Evolutionary conservation across 2,113 vertebrate genomes (phyloP), one percentile per base, ranked within the genome.

Genomic region (Phoenicopterus ruber): DNA sequence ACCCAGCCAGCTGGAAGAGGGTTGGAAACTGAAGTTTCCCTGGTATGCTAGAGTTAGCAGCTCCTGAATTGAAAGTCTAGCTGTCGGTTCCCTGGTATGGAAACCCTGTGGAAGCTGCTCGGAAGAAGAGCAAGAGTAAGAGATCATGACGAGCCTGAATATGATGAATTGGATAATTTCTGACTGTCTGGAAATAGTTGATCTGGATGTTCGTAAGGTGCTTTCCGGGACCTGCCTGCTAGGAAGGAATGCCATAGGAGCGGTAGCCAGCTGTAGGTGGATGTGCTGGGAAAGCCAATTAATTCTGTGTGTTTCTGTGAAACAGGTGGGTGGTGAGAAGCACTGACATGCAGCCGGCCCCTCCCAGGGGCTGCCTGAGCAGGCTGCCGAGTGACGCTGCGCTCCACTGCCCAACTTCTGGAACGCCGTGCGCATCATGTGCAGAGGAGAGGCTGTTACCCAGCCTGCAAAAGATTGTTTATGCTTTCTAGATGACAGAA

Each of bases 271-370:
- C 65, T 61, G 34, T 14, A 66, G 61, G n/a, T 42, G 36, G 36
- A 17, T 36, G 57, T 83, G 52, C 52, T 86, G 71, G 31, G 61
- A 17, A 82, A 36, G 26, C 4, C 5, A 63, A 59, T 50, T 7
- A 57, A 47, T 86, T 86, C 62, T 29, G 24, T 59, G 67, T 0
- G 0, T 44, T 49, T 15, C 52, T 69, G 49, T 1, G 6, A 17
- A 90, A 28, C 40, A 14, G 54, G 69, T 3, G 17, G 52, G 44
- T 47, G 65, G 46, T 69, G 82, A 82, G 58, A 34, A 81, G 63
- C 0, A 0, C 76, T 65, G 81, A 57, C 13, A 8, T 26, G 49
- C 46, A 74, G 50, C 66, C 4, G 7, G 58, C 34, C 34, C 6
- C 2, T n/a, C 81, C 80, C 29, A 11, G 44, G 61, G 57, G 52